Evolutionary conservation across 35 echinoderm and acorn worm species (phyloP), one percentile per base, ranked within the genome.

Genomic region (Heliocidaris tuberculata): DNA sequence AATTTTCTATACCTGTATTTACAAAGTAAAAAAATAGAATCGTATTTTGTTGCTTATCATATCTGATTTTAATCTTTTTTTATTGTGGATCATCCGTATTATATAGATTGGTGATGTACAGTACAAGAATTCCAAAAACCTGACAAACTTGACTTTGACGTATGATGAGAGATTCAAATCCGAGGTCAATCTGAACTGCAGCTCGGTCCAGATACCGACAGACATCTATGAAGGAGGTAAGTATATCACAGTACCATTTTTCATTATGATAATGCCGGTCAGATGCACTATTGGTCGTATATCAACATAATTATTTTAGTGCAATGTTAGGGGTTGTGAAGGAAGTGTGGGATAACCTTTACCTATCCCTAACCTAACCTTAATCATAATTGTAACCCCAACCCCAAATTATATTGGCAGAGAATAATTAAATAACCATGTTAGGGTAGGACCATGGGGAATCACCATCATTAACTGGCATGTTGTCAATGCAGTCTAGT

Each of bases 161-260:
- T 96, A 96, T 59, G 88, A 86, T 52, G 86, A 89, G 12, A 85
- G 88, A 30, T 98, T 98, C 86, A 92, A n/a, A 13, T 96, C 94
- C 8, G 29, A 94, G 11, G 97, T 98, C 92, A 98, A 95, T 59
- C 88, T 88, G 10, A 95, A 52, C 91, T 85, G 56, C 92, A 98
- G 97, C 92, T 95, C 96, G 2, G 96, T 98, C 31, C 97, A 98
- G 49, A 98, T 98, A 31, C 97, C 97, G 2, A 98, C 97, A 31
- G 97, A 98, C 93, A 98, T 98, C 85, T 98, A 95, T 92, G 95
- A 95, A 89, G 97, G 95, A 95, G 97, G 97, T 98, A 42, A 92
- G 86, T 88, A 89, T 19, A 78, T 71, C 6, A 71, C 15, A 21
- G 21, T 60, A 17, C 21, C 32, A 86, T 3, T 93, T 30, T 93